Percentiles rank a stretch among this genome's conserved stretches.
Conservation (phyloP, 2,888 invertebrate species). For the Heterodera filipjevi region DNA sequence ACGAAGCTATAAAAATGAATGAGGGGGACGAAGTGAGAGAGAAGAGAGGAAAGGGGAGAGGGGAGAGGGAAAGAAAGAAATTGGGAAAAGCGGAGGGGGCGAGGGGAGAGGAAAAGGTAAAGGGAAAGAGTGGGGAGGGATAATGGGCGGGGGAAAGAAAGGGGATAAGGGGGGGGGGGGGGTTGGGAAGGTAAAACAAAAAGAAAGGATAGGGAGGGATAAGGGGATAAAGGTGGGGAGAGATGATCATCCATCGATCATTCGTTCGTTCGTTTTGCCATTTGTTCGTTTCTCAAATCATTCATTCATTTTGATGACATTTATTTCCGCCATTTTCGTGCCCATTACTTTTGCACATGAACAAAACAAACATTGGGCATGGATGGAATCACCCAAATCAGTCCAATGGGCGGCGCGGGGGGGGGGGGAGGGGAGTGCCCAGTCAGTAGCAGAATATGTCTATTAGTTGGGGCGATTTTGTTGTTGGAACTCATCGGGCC, state of each 20-base stretch:
- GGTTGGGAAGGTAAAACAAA: too few species aligned
- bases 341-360: neutral
- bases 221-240: too few species aligned
- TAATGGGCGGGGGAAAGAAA: neutral
- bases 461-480: constrained; percentile 13
- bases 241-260: neutral
- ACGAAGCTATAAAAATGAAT: neutral
- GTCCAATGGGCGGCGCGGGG: neutral
- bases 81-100: too few species aligned
- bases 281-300: neutral
- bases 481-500: constrained; percentile 15
- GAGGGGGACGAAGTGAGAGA: too few species aligned
- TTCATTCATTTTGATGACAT: neutral
- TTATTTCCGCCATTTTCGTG: constrained; percentile 15
- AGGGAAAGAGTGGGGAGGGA: too few species aligned
- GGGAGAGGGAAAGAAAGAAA: too few species aligned
- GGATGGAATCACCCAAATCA: constrained; percentile 9
- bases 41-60: too few species aligned
- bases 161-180: neutral
- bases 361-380: constrained; percentile 13
- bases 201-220: too few species aligned
- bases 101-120: too few species aligned
- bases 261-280: neutral
- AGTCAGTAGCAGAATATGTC: neutral
- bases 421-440: neutral